Conservation (phyloP, 2,797 vertebrate species). For the Pantherophis vulpinus region DNA sequence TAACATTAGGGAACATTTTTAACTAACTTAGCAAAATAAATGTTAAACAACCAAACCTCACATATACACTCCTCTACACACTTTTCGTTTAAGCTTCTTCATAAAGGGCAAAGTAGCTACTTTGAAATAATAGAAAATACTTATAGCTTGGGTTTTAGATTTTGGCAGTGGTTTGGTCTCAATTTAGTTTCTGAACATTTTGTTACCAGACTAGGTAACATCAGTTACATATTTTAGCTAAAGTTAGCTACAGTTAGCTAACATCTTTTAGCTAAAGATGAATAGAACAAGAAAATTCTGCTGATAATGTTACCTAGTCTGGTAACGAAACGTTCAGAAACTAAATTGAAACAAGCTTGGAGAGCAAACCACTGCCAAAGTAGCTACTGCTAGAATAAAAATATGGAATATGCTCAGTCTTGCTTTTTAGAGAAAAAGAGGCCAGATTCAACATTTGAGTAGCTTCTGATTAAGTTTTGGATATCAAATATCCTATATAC, state of each 20-base stretch:
- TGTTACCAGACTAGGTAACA: too few species aligned
- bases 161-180: too few species aligned
- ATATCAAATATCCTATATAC: slow-evolving; percentile 15
- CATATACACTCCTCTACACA: slow-evolving; percentile 55
- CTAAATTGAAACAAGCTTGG: too few species aligned
- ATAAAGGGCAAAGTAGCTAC: slow-evolving; percentile 7
- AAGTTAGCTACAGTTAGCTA: too few species aligned
- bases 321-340: too few species aligned
- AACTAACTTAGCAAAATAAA: slow-evolving; percentile 39
- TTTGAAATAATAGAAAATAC: too few species aligned
- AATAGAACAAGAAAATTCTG: too few species aligned
- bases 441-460: slow-evolving; percentile 45
- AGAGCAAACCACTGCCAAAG: not conserved
- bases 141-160: too few species aligned
- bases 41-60: slow-evolving; percentile 14
- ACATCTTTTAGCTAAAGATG: too few species aligned
- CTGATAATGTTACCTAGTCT: too few species aligned
- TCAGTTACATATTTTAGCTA: too few species aligned
- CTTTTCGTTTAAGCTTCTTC: slow-evolving; percentile 56
- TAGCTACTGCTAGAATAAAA: slow-evolving; percentile 23
- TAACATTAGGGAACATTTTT: slow-evolving; percentile 60
- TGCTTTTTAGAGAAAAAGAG: slow-evolving; percentile 25
- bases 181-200: too few species aligned
- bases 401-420: slow-evolving; percentile 5
- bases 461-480: slow-evolving; percentile 23